These are phyloP conservation scores for Frankliniella fusca DNA, from an alignment of 2,888 invertebrate species.

Conservation along the genomic window DNA sequence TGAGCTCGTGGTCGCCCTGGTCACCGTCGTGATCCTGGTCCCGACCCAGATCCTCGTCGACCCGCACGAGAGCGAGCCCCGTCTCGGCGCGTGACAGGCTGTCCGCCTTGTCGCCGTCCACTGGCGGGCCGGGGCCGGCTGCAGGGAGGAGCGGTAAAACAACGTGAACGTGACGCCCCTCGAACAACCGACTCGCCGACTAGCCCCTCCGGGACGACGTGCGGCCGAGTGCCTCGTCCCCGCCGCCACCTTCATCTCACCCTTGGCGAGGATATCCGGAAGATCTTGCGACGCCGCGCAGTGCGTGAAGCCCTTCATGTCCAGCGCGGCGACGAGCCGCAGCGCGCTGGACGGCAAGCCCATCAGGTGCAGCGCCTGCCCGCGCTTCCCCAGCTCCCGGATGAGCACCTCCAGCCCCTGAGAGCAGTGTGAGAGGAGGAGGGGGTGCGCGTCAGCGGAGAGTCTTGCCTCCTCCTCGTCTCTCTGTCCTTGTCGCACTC, in stretches of 20 bases:
- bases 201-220: too few relatives aligned
- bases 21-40: background rate
- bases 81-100: background rate
- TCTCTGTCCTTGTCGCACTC: too few relatives aligned
- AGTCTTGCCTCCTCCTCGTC: background rate
- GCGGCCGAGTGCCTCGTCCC: too few relatives aligned
- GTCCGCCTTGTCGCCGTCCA: background rate
- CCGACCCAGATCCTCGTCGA: background rate
- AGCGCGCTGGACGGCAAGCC: background rate
- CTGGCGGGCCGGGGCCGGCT: background rate
- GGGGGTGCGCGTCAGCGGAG: background rate
- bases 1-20: background rate
- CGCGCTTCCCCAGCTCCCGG: slow-evolving; percentile 4
- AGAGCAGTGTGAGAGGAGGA: background rate
- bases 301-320: slow-evolving; percentile 20
- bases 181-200: too few relatives aligned
- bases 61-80: background rate
- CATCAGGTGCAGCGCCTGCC: background rate
- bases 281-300: background rate
- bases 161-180: background rate
- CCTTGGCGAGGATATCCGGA: too few relatives aligned
- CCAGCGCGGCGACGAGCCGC: background rate
- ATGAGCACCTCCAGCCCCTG: slow-evolving; percentile 4
- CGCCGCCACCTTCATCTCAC: too few relatives aligned
- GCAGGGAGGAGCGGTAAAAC: background rate